Conservation (phyloP, 2,113 vertebrate species). For the Neolamprologus sp. region DNA sequence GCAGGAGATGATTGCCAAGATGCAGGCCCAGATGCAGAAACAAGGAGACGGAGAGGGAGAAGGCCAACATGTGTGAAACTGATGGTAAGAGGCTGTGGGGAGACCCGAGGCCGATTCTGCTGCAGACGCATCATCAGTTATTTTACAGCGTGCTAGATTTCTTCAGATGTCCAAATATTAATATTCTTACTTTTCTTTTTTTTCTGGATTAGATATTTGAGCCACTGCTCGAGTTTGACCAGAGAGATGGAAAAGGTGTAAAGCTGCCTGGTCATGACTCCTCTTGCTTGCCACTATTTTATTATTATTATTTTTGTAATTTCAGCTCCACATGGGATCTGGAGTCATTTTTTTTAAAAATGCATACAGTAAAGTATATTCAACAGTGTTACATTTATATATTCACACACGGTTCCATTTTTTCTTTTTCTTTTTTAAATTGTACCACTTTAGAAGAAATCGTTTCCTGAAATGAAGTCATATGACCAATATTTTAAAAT, state of each 20-base stretch:
- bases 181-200: not conserved
- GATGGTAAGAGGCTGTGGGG: conserved; percentile 37
- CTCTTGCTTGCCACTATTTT: conserved; percentile 55
- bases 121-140: not conserved
- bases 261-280: conserved; percentile 13
- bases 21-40: conserved; percentile 97
- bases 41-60: conserved; percentile 78
- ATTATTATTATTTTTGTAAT: not conserved
- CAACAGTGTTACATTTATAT: conserved; percentile 62
- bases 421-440: not conserved
- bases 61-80: conserved; percentile 30
- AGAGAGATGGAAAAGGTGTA: not conserved
- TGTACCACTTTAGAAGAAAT: not conserved
- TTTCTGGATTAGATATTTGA: conserved; percentile 25
- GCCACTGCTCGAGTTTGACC: conserved; percentile 12
- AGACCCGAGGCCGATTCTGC: not conserved
- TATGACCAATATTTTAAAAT: conserved; percentile 6
- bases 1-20: conserved; percentile 97
- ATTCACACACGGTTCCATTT: conserved; percentile 31
- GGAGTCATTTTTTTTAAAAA: not conserved
- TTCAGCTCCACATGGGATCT: conserved; percentile 32
- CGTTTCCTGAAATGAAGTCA: not conserved
- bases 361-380: conserved; percentile 43
- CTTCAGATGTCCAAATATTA: not conserved
- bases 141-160: not conserved